Percentiles rank a stretch among this genome's conserved stretches.
phyloP scores from a whole-genome alignment of 1,140 invertebrate species.

The Leptopilina clavipes region DNA sequence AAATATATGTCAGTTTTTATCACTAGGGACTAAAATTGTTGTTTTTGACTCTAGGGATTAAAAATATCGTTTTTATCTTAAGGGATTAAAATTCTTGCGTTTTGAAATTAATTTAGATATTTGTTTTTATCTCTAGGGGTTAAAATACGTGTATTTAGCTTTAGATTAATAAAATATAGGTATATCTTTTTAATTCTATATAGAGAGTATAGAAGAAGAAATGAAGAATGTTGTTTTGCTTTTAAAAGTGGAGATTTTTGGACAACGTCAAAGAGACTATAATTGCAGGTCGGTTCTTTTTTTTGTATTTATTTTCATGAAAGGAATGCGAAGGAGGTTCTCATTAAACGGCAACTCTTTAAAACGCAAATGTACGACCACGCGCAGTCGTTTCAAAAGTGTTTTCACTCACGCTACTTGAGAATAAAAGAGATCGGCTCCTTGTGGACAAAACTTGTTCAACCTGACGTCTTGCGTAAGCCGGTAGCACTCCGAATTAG shows the following conservation, averaged over 20 bases:
- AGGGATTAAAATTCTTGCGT: too few species aligned
- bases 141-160: too few species aligned
- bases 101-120: too few species aligned
- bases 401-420: constrained; percentile 38
- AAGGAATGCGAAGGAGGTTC: constrained; percentile 24
- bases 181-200: too few species aligned
- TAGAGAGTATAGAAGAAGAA: background rate
- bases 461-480: constrained; percentile 63
- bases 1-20: too few species aligned
- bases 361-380: constrained; percentile 38
- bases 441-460: constrained; percentile 58
- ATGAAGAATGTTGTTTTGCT: too few species aligned
- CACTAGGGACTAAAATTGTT: too few species aligned
- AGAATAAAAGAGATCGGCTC: constrained; percentile 35
- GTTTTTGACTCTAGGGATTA: too few species aligned
- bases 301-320: constrained; percentile 11
- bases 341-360: constrained; percentile 38
- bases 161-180: too few species aligned
- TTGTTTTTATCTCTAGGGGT: too few species aligned
- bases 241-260: background rate
- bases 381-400: constrained; percentile 32
- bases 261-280: background rate
- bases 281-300: background rate
- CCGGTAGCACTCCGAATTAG: constrained; percentile 68
- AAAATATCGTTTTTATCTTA: too few species aligned